Percentiles rank a stretch among this genome's conserved stretches.
Evolutionary conservation across 2,888 invertebrate species (phyloP).

Genomic region (Tubiluchus corallicola): DNA sequence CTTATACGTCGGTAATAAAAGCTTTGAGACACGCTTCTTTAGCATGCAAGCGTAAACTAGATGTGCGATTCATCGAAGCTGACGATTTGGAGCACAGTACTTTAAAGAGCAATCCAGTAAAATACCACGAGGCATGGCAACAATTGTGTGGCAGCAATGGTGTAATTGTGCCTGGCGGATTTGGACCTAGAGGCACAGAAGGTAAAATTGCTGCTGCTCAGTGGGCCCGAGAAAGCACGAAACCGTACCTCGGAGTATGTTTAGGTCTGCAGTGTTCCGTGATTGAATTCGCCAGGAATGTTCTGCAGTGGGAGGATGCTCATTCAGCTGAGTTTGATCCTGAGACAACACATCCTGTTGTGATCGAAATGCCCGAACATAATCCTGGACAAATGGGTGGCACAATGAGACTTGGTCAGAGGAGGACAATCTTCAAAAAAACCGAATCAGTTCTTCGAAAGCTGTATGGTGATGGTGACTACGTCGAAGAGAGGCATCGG

Average conservation of each 20-base stretch:
- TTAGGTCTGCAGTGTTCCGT: slow-evolving; percentile 93
- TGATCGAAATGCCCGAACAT: slow-evolving; percentile 96
- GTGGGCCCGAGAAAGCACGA: slow-evolving; percentile 75
- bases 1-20: slow-evolving; percentile 89
- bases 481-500: slow-evolving; percentile 80
- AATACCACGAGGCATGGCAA: slow-evolving; percentile 84
- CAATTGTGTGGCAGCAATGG: slow-evolving; percentile 64
- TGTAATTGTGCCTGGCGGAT: slow-evolving; percentile 90
- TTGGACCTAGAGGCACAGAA: slow-evolving; percentile 83
- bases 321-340: slow-evolving; percentile 69
- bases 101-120: slow-evolving; percentile 52
- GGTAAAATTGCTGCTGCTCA: slow-evolving; percentile 84
- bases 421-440: slow-evolving; percentile 58
- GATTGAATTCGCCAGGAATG: slow-evolving; percentile 79
- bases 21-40: slow-evolving; percentile 83
- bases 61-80: slow-evolving; percentile 66
- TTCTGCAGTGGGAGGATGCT: slow-evolving; percentile 51
- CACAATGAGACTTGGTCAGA: slow-evolving; percentile 91
- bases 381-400: slow-evolving; percentile 81
- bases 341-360: slow-evolving; percentile 51
- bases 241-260: slow-evolving; percentile 82
- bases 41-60: slow-evolving; percentile 60
- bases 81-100: slow-evolving; percentile 60
- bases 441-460: slow-evolving; percentile 30
- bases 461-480: slow-evolving; percentile 25